Evolutionary conservation across 2,113 vertebrate species (phyloP), one percentile per base, ranked within the genome.

Genomic region (Mola mola): DNA sequence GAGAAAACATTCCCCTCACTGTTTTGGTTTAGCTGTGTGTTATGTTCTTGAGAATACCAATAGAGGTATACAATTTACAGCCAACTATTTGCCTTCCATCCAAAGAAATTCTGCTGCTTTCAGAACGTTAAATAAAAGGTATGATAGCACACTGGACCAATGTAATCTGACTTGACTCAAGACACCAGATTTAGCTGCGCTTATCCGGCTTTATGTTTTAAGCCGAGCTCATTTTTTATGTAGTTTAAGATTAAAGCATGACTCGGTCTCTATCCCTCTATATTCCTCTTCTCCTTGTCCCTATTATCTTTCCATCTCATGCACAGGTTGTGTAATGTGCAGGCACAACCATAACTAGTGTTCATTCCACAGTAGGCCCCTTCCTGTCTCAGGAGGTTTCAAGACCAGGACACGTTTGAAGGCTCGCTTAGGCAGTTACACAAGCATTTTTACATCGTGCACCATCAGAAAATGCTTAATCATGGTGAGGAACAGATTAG

Each of bases 231-330:
- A 31, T 43, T 67, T 61, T 60, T 64, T 13, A 57, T 65, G 26
- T 65, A 56, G 31, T 51, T 51, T 40, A 55, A 63, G 63, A 62
- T 72, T 64, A 40, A 48, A 52, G 44, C 9, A 24, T 37, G 55
- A 48, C 33, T 34, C 11, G 22, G 22, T 22, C 56, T 66, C 31
- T 19, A 5, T 31, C 10, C 15, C 26, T 22, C n/a, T 12, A 12
- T 42, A 16, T 8, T 11, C 22, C 16, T 38, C 44, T 47, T 20
- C 38, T 38, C 21, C 15, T 19, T 44, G 36, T 17, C 15, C 4
- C 10, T 34, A 26, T 55, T 37, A 38, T 49, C 36, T n/a, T n/a
- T n/a, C n/a, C n/a, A n/a, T n/a, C n/a, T n/a, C n/a, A n/a, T n/a
- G n/a, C n/a, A 51, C 11, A 4, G 16, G 20, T 22, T 36, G 13